phyloP scores from a whole-genome alignment of 2,113 vertebrate genomes.

The Stigmatopora argus region DNA sequence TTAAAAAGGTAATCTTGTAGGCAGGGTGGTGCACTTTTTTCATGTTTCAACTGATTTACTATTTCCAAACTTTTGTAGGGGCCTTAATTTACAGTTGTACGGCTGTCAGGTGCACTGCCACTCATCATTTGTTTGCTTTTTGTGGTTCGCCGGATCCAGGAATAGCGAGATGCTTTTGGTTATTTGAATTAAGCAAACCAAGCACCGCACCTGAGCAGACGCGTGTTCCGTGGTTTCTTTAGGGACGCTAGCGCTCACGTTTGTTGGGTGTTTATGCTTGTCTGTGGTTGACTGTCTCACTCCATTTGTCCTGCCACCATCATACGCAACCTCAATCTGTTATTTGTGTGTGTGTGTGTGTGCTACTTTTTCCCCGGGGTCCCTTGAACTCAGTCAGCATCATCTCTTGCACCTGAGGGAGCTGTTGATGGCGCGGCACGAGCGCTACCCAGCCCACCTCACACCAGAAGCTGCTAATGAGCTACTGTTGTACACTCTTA shows the following conservation, averaged over 20 bases:
- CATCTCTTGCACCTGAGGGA: slow-evolving; percentile 68
- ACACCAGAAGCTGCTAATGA: slow-evolving; percentile 86
- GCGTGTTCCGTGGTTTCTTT: slow-evolving; percentile 58
- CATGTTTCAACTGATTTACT: slow-evolving; percentile 45
- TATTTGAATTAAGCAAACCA: slow-evolving; percentile 36
- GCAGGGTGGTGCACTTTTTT: slow-evolving; percentile 13
- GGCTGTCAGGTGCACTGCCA: slow-evolving; percentile 55
- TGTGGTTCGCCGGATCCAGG: slow-evolving; percentile 51
- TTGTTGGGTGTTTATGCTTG: slow-evolving; percentile 41
- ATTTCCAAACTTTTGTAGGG: slow-evolving; percentile 49
- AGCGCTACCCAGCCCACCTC: slow-evolving; percentile 64
- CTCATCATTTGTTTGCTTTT: slow-evolving; percentile 57
- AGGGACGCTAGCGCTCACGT: slow-evolving; percentile 41
- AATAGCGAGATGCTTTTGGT: slow-evolving; percentile 38
- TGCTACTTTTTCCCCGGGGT: slow-evolving; percentile 30
- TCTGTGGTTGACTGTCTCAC: slow-evolving; percentile 39
- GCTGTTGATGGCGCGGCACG: slow-evolving; percentile 60
- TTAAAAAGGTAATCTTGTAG: too few species aligned
- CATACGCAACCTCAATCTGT: slow-evolving; percentile 22
- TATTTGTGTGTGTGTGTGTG: slow-evolving; percentile 18
- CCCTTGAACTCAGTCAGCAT: slow-evolving; percentile 67
- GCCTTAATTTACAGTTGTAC: slow-evolving; percentile 52
- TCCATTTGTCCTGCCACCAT: slow-evolving; percentile 31
- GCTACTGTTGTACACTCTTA: slow-evolving; percentile 97
- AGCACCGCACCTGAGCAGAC: slow-evolving; percentile 30